These are phyloP conservation scores for Heliconius sara DNA, from an alignment of 2,888 invertebrate species.

Conservation along the genomic window DNA sequence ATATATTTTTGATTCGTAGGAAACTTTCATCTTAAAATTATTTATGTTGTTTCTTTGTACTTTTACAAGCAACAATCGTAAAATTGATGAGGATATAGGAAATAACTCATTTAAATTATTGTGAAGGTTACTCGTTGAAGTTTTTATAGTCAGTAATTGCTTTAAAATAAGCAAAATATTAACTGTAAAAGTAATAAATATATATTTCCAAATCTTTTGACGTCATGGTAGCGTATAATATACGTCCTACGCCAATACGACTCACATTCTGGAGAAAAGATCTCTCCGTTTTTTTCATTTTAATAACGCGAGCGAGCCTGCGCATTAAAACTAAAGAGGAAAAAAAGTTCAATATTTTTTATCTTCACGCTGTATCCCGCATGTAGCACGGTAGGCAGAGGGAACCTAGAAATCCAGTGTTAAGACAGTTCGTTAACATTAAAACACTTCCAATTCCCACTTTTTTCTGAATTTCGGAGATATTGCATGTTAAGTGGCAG, in stretches of 20 bases:
- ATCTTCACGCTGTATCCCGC: neutral
- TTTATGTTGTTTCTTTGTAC: conserved; percentile 20
- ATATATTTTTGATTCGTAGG: neutral
- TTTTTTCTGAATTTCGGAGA: too few species aligned
- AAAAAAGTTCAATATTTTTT: too few species aligned
- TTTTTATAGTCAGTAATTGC: conserved; percentile 1
- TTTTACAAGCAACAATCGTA: neutral
- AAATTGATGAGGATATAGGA: neutral
- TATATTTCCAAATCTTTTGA: neutral
- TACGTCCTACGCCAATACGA: neutral
- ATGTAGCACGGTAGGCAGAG: neutral
- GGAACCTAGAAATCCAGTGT: neutral
- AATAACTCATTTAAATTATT: neutral
- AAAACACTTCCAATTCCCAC: neutral
- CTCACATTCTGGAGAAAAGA: too few species aligned
- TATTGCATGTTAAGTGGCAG: too few species aligned
- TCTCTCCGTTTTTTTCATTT: too few species aligned
- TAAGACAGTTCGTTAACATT: neutral
- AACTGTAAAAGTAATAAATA: neutral
- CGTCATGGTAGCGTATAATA: neutral
- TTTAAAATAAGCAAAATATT: neutral
- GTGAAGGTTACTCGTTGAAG: neutral
- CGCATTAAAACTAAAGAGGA: too few species aligned
- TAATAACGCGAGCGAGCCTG: too few species aligned
- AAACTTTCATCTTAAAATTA: conserved; percentile 2